Evolutionary conservation across 2,113 vertebrate genomes (phyloP), one percentile per base, ranked within the genome.

Genomic region (Nansenia antarctica): DNA sequence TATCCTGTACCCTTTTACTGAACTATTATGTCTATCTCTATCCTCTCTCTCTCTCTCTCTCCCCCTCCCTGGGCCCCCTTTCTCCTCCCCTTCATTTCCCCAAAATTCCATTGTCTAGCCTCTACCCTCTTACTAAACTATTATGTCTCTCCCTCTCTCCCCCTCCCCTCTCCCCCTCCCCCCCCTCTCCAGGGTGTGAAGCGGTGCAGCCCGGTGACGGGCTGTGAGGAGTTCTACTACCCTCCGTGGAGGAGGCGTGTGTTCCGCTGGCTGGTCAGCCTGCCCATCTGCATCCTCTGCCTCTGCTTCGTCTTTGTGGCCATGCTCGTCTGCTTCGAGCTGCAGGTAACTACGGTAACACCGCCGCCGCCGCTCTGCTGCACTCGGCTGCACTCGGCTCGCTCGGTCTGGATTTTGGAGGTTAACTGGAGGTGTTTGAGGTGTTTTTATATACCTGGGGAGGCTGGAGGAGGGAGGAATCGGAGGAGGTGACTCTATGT

Each of bases 281-380:
- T 98, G 39, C 97, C 97, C 4, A 64, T 98, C 79, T 98, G 97
- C 85, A 84, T 97, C 79, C 74, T 93, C 87, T 98, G 96, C 88
- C 94, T 99, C 70, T 88, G 90, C 85, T 87, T 95, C 11, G 95
- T 96, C 90, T 99, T 99, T 92, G 89, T 98, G 70, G 92, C 95
- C 82, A 98, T 98, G 96, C 94, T 98, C 42, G 94, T 94, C 91
- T 99, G 97, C 92, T 95, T 98, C 73, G 95, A 97, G 90, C 93
- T 99, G 83, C 97, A 99, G 96, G 97, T 96, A 72, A 74, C 91
- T 73, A 53, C 14, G 14, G 37, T 3, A 15, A 34, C 53, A n/a
- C n/a, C n/a, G 59, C 67, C 58, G 27, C 58, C n/a, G 32, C 34
- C n/a, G n/a, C n/a, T n/a, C n/a, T n/a, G n/a, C n/a, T n/a, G n/a